Percentiles rank a stretch among this genome's conserved stretches.
These are phyloP conservation scores for Micropoecilia bifurca DNA, from an alignment of 2,797 vertebrate species.

Conservation along the genomic window DNA sequence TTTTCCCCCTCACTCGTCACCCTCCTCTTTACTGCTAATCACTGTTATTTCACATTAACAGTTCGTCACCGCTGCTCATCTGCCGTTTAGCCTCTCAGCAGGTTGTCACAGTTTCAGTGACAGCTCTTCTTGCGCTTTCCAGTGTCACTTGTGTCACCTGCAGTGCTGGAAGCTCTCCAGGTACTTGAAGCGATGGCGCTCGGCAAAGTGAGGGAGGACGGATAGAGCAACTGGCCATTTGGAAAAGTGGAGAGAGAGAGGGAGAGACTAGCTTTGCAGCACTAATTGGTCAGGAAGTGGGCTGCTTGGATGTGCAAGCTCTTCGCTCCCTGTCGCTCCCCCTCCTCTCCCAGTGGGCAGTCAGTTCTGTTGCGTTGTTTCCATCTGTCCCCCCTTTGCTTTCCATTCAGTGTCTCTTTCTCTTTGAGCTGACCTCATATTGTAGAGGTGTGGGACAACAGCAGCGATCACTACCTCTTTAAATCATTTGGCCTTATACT, in stretches of 20 bases:
- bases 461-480: constrained; percentile 23
- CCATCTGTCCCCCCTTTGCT: constrained; percentile 63
- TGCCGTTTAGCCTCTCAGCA: constrained; percentile 9
- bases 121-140: constrained; percentile 33
- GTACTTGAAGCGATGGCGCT: constrained; percentile 42
- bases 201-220: constrained; percentile 39
- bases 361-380: constrained; percentile 64
- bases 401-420: constrained; percentile 55
- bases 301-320: constrained; percentile 69
- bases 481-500: constrained; percentile 33
- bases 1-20: constrained; percentile 14
- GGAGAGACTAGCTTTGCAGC: constrained; percentile 66
- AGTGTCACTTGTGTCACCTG: constrained; percentile 59
- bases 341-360: constrained; percentile 68
- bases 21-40: constrained; percentile 17
- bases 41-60: constrained; percentile 19
- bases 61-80: constrained; percentile 8
- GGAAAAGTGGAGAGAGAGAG: constrained; percentile 44
- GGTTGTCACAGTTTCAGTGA: constrained; percentile 42
- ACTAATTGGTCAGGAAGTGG: constrained; percentile 80
- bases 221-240: constrained; percentile 41
- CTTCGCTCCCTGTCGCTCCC: constrained; percentile 43
- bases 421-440: constrained; percentile 72
- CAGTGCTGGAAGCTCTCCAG: constrained; percentile 71
- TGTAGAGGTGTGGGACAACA: constrained; percentile 72